Evolutionary conservation across 2,113 vertebrate genomes (phyloP), one percentile per base, ranked within the genome.

Genomic region (Dolichallabes microphthalmus): DNA sequence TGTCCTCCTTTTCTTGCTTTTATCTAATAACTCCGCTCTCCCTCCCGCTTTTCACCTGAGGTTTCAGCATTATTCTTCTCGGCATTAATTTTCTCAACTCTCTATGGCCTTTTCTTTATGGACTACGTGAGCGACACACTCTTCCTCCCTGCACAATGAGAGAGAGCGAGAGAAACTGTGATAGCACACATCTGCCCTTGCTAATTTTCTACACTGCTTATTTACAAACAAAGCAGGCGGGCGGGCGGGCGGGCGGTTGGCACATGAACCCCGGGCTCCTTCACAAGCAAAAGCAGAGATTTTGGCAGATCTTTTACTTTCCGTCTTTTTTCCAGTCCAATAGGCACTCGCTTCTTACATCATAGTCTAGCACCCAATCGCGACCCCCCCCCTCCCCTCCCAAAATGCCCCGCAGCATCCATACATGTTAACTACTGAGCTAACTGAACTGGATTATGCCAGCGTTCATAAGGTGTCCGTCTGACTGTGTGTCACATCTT

Each of bases 401-500:
- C 15, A 4, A 57, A 84, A 57, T 39, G 35, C 25, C 75, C 74
- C 2, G 19, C 71, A 58, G 66, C 82, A 78, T 88, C 82, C 82
- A 85, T 86, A 82, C 81, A 86, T 85, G 13, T 57, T 30, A 77
- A 77, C 52, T 77, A 20, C 52, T 20, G 15, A 57, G 86, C 86
- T 91, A 90, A 90, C 90, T 90, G 86, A 87, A 61, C 71, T 86
- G 87, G 35, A 90, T 88, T 57, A 85, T 88, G 85, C 84, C 88
- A 88, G 86, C 69, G 73, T 83, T 73, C 22, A 52, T 66, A 77
- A 63, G 52, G 68, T 69, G 17, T 69, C 30, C 2, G 15, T 22
- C 58, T 84, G 77, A 45, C 85, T 86, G 75, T 57, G 58, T 53
- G 55, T 57, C 83, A 80, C 32, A 64, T 69, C 84, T 75, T 61